phyloP scores from a whole-genome alignment of 2,113 vertebrate species.

The Phyllopteryx taeniolatus region DNA sequence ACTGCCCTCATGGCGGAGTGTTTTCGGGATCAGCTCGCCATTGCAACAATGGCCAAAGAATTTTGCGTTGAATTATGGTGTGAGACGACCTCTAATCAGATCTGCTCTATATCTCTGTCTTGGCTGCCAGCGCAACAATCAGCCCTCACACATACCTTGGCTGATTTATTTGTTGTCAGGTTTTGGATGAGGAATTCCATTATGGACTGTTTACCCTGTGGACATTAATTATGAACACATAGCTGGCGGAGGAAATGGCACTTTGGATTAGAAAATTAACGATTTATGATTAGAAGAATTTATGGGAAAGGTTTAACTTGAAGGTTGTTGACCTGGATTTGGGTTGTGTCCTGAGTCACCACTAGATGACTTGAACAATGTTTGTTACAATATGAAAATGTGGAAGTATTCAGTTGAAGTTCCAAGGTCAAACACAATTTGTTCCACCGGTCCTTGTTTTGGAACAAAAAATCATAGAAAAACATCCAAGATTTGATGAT shows the following conservation, averaged over 20 bases:
- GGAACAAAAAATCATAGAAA: too few species aligned
- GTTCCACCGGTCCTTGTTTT: too few species aligned
- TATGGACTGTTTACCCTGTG: background rate
- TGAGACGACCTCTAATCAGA: constrained; percentile 25
- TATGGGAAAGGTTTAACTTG: background rate
- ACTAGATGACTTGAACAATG: background rate
- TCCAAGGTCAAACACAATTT: too few species aligned
- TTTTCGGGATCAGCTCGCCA: constrained; percentile 43
- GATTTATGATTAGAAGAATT: background rate
- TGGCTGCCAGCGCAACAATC: background rate
- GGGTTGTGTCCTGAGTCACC: background rate
- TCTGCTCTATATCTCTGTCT: constrained; percentile 13
- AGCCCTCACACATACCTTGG: background rate
- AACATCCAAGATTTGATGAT: too few species aligned
- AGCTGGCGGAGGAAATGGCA: background rate
- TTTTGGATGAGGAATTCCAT: constrained; percentile 1
- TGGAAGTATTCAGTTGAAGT: too few species aligned
- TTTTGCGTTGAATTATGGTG: constrained; percentile 24
- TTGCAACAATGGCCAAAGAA: constrained; percentile 19
- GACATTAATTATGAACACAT: background rate
- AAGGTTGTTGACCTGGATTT: background rate
- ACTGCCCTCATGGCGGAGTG: constrained; percentile 38
- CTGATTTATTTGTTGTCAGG: background rate
- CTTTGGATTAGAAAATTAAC: background rate
- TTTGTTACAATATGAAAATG: too few species aligned